These are phyloP conservation scores for Anthoscopus minutus DNA, from an alignment of 2,113 vertebrate species.

Conservation along the genomic window DNA sequence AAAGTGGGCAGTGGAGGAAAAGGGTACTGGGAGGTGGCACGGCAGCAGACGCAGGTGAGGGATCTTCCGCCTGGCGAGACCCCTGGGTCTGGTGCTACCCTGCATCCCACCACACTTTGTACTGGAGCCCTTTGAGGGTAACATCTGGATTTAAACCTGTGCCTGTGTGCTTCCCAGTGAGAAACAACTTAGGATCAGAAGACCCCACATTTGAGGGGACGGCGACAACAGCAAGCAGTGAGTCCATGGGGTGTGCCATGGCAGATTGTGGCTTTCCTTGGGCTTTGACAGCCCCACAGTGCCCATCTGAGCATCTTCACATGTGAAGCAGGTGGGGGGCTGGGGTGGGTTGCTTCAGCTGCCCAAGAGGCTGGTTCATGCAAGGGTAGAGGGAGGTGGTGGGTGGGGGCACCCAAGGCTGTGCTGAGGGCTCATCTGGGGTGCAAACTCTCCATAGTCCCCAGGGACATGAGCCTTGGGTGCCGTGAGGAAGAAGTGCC, in stretches of 20 bases:
- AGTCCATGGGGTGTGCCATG: background rate
- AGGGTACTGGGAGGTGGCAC: background rate
- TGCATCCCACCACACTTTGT: fast-evolving
- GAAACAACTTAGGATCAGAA: background rate
- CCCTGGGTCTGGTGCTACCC: background rate
- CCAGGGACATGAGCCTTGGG: background rate
- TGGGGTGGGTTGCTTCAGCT: background rate
- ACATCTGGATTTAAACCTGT: background rate
- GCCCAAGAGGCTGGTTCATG: background rate
- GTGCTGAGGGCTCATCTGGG: background rate
- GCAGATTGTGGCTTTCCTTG: background rate
- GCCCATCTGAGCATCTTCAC: background rate
- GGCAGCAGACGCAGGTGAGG: background rate
- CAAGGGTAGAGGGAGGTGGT: fast-evolving
- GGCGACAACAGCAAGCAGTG: background rate
- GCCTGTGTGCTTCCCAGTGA: background rate
- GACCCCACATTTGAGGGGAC: background rate
- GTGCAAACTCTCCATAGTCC: fast-evolving
- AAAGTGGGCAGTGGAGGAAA: background rate
- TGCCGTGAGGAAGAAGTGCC: fast-evolving
- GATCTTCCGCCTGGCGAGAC: fast-evolving
- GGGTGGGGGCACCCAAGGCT: background rate
- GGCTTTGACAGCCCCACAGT: background rate
- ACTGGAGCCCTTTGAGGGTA: background rate
- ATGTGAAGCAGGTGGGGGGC: background rate